Base-by-base conservation (phyloP, 1,140 invertebrate genomes). In the Bombyx mori region DNA sequence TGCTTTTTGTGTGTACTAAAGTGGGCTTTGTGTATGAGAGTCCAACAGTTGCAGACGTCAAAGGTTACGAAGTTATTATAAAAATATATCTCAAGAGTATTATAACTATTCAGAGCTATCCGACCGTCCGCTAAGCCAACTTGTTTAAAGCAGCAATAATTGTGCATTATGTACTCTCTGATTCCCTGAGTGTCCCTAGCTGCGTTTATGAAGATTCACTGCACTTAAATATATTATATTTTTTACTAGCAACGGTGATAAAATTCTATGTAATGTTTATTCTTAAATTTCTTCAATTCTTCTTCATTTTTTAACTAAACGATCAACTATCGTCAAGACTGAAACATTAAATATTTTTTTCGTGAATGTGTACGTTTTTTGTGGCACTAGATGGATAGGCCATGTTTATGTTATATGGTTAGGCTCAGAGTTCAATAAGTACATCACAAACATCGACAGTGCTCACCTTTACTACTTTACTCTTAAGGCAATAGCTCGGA, bases 121-220 rank as follows among this genome's bases (percentile, higher is more conserved):
- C 22, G 48, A n/a, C 12, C 42, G 47, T 50, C 44, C 9, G 44
- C 53, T 60, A 60, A 52, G 54, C 49, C 44, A 52, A 35, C 44
- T 22, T 52, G 50, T 7, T 53, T 56, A 52, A 56, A 56, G 54
- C 54, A 46, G 59, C 45, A 56, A 56, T 56, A 61, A 61, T 56
- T 53, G 51, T 61, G 49, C 58, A 60, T 56, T 61, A 61, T 53
- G 50, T 55, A 52, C 59, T 42, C 54, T 42, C 43, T 44, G 50
- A 43, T 48, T 42, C 45, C 44, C 45, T 46, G 35, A 56, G 48
- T 52, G 54, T 56, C 59, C 44, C 26, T 35, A 35, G 55, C 50
- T 61, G 59, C 54, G 56, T 61, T 61, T 61, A 56, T 56, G 54
- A 61, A 61, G 59, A 61, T 61, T 52, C 56, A 61, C 52, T 50